Base-by-base conservation (phyloP, 2,113 vertebrate genomes). In the Anarrhichthys ocellatus region DNA sequence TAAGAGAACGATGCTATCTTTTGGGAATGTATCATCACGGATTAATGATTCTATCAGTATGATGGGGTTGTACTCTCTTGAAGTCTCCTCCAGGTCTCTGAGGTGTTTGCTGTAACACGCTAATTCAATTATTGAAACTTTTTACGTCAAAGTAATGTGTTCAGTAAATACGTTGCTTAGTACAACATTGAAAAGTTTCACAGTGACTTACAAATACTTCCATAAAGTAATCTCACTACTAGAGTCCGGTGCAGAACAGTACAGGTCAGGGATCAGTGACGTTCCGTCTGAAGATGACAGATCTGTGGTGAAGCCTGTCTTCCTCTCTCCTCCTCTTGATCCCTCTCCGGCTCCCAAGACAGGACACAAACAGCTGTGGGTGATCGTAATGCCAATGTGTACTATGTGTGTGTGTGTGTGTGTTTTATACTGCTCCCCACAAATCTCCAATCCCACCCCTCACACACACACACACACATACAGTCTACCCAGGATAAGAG, bases 291-390 rank as follows among this genome's bases (percentile, higher is more conserved):
- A 79, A 62, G 59, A 80, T 75, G 42, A 77, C 8, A 69, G 64
- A 77, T 75, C 65, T 72, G 46, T 29, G 24, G 32, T 58, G 64
- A 76, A 48, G 67, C 9, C 42, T n/a, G 76, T 63, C 82, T 73
- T 61, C 42, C 9, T 58, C 70, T 73, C 42, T 63, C 46, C 48
- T 61, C 56, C 56, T 69, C 52, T 63, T 72, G 40, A 80, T 80
- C 69, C 46, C 18, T 73, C 52, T 83, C 36, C 72, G 48, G 73
- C 65, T 84, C 56, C 29, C 24, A 73, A 86, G 52, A 71, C 70
- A 65, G 66, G 86, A 76, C 29, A 74, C 76, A 83, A 86, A 88
- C 81, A 86, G 82, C 70, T 86, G 82, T 86, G 76, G 85, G 82
- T 83, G 87, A 80, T 76, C 76, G 52, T 71, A 75, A 82, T 88